phyloP scores from a whole-genome alignment of 2,113 vertebrate genomes.

The Petaurus breviceps region DNA sequence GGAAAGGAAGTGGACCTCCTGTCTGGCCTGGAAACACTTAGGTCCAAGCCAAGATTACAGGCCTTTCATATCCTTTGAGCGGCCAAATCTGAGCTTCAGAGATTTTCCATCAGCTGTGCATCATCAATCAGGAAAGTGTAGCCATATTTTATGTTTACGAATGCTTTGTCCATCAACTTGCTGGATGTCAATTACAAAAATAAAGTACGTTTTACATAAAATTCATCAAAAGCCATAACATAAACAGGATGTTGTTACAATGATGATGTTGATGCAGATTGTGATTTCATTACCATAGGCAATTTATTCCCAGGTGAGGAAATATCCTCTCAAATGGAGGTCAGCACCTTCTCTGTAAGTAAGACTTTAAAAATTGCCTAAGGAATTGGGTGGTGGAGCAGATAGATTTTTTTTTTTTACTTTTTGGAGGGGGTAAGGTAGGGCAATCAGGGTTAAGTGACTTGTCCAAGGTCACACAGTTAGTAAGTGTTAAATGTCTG shows the following conservation, averaged over 20 bases:
- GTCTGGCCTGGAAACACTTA: not conserved
- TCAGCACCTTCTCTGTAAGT: not conserved
- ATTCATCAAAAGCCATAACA: not conserved
- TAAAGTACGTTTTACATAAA: not conserved
- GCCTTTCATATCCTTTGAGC: not conserved
- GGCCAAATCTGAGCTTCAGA: not conserved
- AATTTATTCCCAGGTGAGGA: not conserved
- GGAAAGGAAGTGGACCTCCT: slow-evolving; percentile 25
- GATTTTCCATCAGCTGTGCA: slow-evolving; percentile 5
- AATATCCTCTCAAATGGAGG: not conserved
- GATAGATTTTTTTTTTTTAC: not conserved
- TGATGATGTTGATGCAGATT: not conserved
- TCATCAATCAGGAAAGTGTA: not conserved
- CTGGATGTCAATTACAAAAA: not conserved
- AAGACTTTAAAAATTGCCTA: not conserved
- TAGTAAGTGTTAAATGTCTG: too few species aligned
- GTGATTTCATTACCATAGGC: not conserved
- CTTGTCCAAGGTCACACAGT: too few species aligned
- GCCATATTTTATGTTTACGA: not conserved
- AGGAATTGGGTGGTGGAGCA: not conserved
- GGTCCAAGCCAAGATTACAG: slow-evolving; percentile 4
- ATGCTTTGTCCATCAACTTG: not conserved
- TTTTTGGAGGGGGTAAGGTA: too few species aligned
- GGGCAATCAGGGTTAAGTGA: too few species aligned
- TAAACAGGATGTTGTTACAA: not conserved